A percentile compares a stretch with the other conserved stretches of the same genome.
Conservation (phyloP, 2,797 vertebrate species). For the Mormyrus proboscirostris region DNA sequence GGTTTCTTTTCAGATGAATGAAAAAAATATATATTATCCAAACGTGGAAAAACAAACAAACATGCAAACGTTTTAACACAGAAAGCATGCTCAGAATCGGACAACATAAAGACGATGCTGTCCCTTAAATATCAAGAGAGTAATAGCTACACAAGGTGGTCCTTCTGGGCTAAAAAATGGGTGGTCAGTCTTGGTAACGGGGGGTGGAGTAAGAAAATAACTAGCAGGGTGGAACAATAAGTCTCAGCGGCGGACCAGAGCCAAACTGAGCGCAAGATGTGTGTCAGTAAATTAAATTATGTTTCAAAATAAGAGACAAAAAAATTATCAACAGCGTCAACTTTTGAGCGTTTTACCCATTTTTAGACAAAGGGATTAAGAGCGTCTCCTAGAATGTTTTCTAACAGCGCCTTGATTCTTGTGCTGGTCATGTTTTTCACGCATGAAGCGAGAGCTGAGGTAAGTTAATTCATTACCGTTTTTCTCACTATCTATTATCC, state of each 20-base stretch:
- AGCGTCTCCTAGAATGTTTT: not conserved
- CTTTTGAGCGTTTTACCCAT: not conserved
- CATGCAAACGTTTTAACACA: not conserved
- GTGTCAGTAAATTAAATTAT: not conserved
- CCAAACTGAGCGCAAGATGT: not conserved
- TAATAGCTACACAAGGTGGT: not conserved
- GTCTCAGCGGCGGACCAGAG: not conserved
- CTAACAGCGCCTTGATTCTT: not conserved
- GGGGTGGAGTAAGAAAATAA: not conserved
- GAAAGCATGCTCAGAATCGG: not conserved
- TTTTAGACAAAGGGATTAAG: not conserved
- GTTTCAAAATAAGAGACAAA: not conserved
- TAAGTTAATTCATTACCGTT: not conserved
- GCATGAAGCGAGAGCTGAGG: not conserved
- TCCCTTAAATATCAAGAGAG: not conserved
- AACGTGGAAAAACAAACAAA: not conserved
- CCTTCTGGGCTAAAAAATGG: not conserved
- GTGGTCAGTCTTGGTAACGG: not conserved
- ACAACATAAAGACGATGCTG: not conserved
- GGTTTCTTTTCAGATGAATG: not conserved
- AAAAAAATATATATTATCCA: not conserved
- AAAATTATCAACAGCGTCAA: not conserved
- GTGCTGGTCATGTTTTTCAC: not conserved
- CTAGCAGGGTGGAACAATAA: not conserved
- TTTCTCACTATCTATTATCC: not conserved